Percentiles rank a stretch among this genome's conserved stretches.
Evolutionary conservation across 1,140 invertebrate species (phyloP).

Genomic region (Atta cephalotes): DNA sequence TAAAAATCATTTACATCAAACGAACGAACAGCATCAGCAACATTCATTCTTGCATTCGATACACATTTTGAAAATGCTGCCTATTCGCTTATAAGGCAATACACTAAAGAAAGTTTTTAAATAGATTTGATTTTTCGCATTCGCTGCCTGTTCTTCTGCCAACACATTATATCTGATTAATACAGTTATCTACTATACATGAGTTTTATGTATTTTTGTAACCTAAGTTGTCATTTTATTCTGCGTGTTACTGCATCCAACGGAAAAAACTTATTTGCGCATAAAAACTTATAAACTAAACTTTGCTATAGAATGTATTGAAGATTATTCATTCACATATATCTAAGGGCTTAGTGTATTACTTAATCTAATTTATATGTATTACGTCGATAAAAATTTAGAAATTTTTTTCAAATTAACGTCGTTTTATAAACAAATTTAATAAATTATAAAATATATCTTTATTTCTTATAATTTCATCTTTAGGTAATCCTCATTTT

Average conservation of each 20-base stretch:
- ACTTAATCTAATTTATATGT: conserved; percentile 6
- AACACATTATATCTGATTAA: not conserved
- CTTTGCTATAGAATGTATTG: not conserved
- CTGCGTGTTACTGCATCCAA: conserved; percentile 11
- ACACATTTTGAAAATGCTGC: not conserved
- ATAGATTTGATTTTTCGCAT: conserved; percentile 7
- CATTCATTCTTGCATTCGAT: not conserved
- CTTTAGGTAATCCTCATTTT: not conserved
- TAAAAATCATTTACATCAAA: not conserved
- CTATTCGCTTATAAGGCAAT: not conserved
- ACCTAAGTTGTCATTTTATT: not conserved
- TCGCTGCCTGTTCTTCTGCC: not conserved
- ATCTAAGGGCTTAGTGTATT: not conserved
- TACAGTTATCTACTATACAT: not conserved
- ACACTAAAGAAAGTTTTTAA: not conserved
- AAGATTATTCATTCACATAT: not conserved
- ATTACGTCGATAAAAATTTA: conserved; percentile 32
- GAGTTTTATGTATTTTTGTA: not conserved
- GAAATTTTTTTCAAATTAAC: conserved; percentile 20
- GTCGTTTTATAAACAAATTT: not conserved
- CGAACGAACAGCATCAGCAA: not conserved
- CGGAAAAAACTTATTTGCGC: not conserved
- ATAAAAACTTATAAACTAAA: conserved; percentile 25
- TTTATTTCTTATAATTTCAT: conserved; percentile 35
- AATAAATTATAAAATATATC: conserved; percentile 17